Percentiles rank a stretch among this genome's conserved stretches.
Conservation (phyloP, 2,888 invertebrate species). For the Dynastes maya region DNA sequence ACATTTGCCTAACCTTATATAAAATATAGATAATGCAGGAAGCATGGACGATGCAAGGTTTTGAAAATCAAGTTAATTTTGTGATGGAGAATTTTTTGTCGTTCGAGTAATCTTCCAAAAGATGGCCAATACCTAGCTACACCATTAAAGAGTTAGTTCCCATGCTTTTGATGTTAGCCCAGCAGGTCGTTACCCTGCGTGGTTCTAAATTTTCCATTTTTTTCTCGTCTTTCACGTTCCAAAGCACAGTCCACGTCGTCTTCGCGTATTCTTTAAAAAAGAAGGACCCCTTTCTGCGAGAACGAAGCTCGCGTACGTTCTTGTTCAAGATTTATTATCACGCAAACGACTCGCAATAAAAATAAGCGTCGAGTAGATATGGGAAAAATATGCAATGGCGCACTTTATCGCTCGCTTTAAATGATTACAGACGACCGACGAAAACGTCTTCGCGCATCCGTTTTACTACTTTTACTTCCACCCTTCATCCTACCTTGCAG, state of each 20-base stretch:
- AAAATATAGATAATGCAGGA: too few species aligned
- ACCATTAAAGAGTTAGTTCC: neutral
- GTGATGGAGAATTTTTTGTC: too few species aligned
- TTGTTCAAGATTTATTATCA: conserved; percentile 36
- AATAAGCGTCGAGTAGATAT: conserved; percentile 40
- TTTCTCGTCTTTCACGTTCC: conserved; percentile 5
- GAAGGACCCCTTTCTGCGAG: conserved; percentile 15
- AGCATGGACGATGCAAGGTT: too few species aligned
- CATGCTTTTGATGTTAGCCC: neutral
- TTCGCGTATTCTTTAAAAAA: conserved; percentile 18
- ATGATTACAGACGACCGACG: conserved; percentile 31
- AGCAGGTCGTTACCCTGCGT: too few species aligned
- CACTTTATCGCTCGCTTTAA: conserved; percentile 43
- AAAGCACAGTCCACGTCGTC: conserved; percentile 33
- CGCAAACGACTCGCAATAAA: conserved; percentile 36
- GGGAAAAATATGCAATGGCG: conserved; percentile 39
- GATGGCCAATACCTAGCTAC: too few species aligned
- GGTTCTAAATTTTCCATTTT: neutral
- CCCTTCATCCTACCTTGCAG: conserved; percentile 23
- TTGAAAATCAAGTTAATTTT: too few species aligned
- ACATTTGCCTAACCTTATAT: too few species aligned
- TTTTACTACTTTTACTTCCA: conserved; percentile 34
- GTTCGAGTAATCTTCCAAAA: too few species aligned
- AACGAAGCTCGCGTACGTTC: conserved; percentile 18
- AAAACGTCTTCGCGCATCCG: conserved; percentile 31